Percentiles rank a stretch among this genome's conserved stretches.
Conservation (phyloP, 2,797 vertebrate genomes). For the Myotis planiceps region DNA sequence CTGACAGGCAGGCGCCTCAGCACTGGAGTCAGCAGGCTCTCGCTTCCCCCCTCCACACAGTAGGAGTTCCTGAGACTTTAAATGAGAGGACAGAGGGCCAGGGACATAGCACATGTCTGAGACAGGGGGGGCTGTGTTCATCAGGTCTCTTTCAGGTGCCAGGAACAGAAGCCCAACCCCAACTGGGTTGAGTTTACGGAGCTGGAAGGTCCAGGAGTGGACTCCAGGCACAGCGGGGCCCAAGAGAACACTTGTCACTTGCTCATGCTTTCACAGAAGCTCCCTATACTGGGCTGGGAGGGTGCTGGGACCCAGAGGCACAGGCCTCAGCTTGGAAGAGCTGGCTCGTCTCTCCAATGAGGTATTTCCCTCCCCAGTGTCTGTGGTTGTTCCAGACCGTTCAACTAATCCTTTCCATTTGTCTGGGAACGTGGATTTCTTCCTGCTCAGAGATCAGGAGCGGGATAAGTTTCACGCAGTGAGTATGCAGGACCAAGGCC, state of each 20-base stretch:
- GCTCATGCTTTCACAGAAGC: accelerated
- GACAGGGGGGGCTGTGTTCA: not conserved
- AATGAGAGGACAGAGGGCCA: not conserved
- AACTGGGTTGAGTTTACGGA: not conserved
- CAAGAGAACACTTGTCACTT: not conserved
- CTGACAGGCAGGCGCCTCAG: not conserved
- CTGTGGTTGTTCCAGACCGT: accelerated
- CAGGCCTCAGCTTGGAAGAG: not conserved
- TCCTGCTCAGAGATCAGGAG: conserved; percentile 86
- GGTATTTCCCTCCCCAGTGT: not conserved
- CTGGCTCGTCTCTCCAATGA: not conserved
- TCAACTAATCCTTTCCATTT: conserved; percentile 90
- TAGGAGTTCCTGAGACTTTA: not conserved
- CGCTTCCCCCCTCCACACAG: not conserved
- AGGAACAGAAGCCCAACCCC: not conserved
- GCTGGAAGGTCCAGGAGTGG: not conserved
- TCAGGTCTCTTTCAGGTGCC: not conserved
- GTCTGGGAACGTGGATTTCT: conserved; percentile 85
- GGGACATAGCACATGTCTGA: not conserved
- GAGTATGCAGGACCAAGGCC: not conserved
- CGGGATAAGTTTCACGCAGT: conserved; percentile 85
- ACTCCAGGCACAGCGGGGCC: not conserved
- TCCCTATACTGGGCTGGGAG: not conserved
- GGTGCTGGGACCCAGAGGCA: not conserved
- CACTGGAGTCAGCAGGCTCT: not conserved